Conservation (phyloP, 2,113 vertebrate species). For the Benitochromis conjunctus region DNA sequence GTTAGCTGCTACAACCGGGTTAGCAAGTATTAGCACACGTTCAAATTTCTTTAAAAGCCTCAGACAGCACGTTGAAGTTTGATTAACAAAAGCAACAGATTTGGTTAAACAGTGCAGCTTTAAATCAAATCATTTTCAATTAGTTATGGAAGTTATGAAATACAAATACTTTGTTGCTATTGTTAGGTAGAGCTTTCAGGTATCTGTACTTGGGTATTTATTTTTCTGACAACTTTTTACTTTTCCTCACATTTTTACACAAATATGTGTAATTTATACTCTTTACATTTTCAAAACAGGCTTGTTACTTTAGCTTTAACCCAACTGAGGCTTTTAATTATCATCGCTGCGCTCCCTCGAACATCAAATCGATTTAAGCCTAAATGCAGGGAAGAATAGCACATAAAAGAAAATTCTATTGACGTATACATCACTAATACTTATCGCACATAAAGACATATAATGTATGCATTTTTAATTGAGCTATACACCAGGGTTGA, state of each 20-base stretch:
- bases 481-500: background rate
- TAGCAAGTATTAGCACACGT: background rate
- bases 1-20: background rate
- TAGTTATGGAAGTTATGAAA: background rate
- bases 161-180: background rate
- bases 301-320: background rate
- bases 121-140: background rate
- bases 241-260: background rate
- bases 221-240: too few species aligned
- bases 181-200: background rate
- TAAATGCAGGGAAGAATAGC: background rate
- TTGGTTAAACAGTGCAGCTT: background rate
- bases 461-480: background rate
- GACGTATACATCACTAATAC: background rate
- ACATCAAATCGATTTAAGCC: rapidly evolving
- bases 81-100: background rate
- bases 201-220: background rate
- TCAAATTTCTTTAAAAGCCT: background rate
- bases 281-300: background rate
- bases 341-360: background rate
- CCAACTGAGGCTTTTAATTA: background rate
- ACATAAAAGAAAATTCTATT: background rate
- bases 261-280: background rate
- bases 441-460: background rate
- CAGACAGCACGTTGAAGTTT: rapidly evolving